phyloP scores from a whole-genome alignment of 2,113 vertebrate genomes.

The Bettongia penicillata region DNA sequence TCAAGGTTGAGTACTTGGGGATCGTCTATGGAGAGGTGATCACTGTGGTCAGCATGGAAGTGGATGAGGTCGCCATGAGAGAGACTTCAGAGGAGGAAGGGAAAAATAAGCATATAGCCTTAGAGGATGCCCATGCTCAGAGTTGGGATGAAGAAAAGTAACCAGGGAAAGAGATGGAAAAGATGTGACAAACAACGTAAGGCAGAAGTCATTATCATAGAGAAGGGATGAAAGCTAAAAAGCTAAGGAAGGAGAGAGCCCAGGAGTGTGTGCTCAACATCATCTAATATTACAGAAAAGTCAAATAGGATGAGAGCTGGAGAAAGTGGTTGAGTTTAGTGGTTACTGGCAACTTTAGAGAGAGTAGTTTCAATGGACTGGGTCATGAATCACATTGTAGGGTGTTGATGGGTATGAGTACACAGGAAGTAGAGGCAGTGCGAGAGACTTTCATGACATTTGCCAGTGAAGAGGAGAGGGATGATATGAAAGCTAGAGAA shows the following conservation, averaged over 20 bases:
- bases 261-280: background rate
- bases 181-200: background rate
- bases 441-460: background rate
- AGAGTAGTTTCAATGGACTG: background rate
- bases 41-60: background rate
- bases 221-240: no score
- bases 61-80: background rate
- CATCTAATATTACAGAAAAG: background rate
- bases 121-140: background rate
- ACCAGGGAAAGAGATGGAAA: background rate
- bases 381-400: background rate
- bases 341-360: background rate
- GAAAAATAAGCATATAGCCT: background rate
- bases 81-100: background rate
- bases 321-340: background rate
- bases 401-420: background rate
- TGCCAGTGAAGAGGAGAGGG: background rate
- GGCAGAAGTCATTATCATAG: no score
- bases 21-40: background rate
- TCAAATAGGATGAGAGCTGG: background rate
- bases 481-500: background rate
- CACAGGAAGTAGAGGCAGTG: background rate
- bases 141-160: background rate
- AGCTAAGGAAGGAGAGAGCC: background rate
- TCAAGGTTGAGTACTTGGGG: background rate